Evolutionary conservation across 2,797 vertebrate genomes (phyloP), one percentile per base, ranked within the genome.

Genomic region (Nasua narica): DNA sequence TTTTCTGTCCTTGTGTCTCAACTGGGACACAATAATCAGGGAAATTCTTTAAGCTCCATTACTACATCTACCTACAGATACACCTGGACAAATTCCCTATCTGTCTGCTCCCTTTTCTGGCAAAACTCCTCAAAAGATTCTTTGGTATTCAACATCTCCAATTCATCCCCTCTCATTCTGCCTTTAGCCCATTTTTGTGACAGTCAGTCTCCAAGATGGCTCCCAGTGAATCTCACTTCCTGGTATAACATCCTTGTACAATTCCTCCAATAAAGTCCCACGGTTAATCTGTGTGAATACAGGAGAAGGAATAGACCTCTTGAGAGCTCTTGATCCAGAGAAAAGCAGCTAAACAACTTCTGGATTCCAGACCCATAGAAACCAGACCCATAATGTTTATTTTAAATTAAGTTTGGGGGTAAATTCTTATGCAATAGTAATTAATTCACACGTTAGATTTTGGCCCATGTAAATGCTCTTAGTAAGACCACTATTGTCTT

Each of bases 391-490:
- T 52, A 76, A 62, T 52, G 52, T 27, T 14, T 92, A 16, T 88
- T 94, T 91, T 70, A 84, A 74, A 72, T 56, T 91, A 84, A 79
- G 70, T 56, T 93, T 89, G 54, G 32, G 27, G 16, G 43, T 56
- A 95, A 92, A 79, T 69, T 90, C 60, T 94, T 86, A 90, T 14
- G 56, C 4, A 92, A 62, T 25, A 82, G 86, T 29, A 83, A 82
- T 60, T 85, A 78, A 93, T 78, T 86, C 69, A 92, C 12, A 92
- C 3, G 76, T 89, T 43, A 88, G 58, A 76, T 83, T 90, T 74
- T 89, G 56, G 70, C 8, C 16, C 58, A 87, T 54, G 7, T 43
- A 96, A 95, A 25, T 91, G 35, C 27, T 92, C 35, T 81, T 84
- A 91, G 50, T 62, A 94, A 60, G 25, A 90, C 23, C 13, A 35